Percentiles rank a stretch among this genome's conserved stretches.
phyloP scores from a whole-genome alignment of 2,888 invertebrate genomes.

The Ochlodes sylvanus region DNA sequence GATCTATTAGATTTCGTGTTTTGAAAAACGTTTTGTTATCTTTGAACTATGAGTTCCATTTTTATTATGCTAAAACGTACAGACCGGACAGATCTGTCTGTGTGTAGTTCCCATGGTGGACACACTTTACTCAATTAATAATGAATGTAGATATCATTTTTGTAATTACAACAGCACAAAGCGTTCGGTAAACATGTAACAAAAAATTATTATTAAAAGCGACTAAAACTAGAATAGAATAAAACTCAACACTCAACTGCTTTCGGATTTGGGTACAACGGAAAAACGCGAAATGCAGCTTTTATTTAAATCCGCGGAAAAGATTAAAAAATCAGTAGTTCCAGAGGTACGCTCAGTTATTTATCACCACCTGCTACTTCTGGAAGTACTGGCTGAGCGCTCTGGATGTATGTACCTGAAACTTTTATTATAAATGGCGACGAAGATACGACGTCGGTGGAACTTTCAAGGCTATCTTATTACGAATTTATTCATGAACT shows the following conservation, averaged over 20 bases:
- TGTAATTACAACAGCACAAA: not conserved
- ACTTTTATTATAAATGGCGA: conserved; percentile 64
- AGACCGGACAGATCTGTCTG: too few species aligned
- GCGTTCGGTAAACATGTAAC: not conserved
- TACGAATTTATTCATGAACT: not conserved
- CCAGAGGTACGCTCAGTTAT: conserved; percentile 49
- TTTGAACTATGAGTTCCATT: too few species aligned
- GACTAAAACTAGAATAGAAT: conserved; percentile 24
- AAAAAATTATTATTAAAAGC: not conserved
- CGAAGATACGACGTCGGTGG: conserved; percentile 41
- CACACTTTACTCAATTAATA: too few species aligned
- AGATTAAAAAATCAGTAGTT: conserved; percentile 40
- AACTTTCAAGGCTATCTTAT: conserved; percentile 40
- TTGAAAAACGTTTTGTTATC: too few species aligned
- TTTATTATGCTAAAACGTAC: too few species aligned
- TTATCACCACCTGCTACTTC: conserved; percentile 62
- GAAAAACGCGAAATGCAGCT: conserved; percentile 25
- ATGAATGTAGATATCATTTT: not conserved
- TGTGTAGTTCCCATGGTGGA: too few species aligned
- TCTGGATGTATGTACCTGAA: conserved; percentile 62
- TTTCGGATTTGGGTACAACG: conserved; percentile 18
- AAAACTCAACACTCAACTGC: conserved; percentile 23
- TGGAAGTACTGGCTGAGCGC: conserved; percentile 44
- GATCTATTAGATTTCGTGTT: too few species aligned
- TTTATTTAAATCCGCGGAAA: conserved; percentile 32